Percentiles rank a stretch among this genome's conserved stretches.
Conservation (phyloP, 2,888 invertebrate species). For the Harpagoxenus sublaevis region DNA sequence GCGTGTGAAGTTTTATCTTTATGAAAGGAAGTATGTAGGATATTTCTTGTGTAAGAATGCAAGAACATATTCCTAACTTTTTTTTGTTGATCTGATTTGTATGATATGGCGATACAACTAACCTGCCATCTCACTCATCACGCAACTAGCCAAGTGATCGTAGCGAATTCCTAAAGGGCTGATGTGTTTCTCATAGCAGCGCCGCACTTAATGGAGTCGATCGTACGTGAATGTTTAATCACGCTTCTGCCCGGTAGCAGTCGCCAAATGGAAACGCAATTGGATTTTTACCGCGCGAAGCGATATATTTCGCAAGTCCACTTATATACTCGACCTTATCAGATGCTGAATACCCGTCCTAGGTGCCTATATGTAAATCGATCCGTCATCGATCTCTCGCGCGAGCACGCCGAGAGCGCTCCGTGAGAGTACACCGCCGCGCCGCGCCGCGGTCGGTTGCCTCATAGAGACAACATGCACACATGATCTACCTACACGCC, state of each 20-base stretch:
- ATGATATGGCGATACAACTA: not conserved
- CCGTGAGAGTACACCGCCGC: constrained; percentile 44
- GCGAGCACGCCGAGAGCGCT: constrained; percentile 16
- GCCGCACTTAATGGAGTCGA: constrained; percentile 30
- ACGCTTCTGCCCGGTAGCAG: constrained; percentile 36
- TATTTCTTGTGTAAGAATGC: not conserved
- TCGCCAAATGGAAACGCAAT: constrained; percentile 50
- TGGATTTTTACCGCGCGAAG: constrained; percentile 11
- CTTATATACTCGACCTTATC: constrained; percentile 43
- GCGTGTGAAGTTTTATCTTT: not conserved
- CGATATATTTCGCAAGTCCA: constrained; percentile 52
- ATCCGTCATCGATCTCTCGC: constrained; percentile 68
- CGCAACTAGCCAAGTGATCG: not conserved
- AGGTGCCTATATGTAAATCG: constrained; percentile 55
- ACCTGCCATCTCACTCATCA: constrained; percentile 2
- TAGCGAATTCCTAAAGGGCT: not conserved
- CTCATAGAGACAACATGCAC: constrained; percentile 60
- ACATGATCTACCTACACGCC: constrained; percentile 72
- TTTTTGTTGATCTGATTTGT: not conserved
- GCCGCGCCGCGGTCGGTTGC: constrained; percentile 36
- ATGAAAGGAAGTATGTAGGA: not conserved
- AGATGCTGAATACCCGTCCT: constrained; percentile 47
- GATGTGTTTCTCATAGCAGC: constrained; percentile 12
- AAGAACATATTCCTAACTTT: not conserved
- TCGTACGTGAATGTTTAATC: constrained; percentile 41